Base-by-base conservation (phyloP, 2,113 vertebrate genomes). In the Corythoichthys intestinalis region DNA sequence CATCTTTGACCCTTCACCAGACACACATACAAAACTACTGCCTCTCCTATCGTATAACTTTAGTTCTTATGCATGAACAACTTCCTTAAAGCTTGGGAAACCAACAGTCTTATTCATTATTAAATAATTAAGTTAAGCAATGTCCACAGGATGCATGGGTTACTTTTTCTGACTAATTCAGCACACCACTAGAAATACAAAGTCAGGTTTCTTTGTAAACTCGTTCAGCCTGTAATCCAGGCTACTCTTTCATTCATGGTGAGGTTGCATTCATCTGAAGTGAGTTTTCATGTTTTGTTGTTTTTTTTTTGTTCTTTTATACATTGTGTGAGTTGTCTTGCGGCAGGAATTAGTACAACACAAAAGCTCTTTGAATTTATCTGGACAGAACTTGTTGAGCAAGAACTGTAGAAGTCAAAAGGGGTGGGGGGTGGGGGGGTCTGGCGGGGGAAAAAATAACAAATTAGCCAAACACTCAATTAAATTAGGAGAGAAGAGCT, bases 191-290 rank as follows among this genome's bases (percentile, higher is more conserved):
- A 59, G n/a, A 82, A 78, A 76, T 65, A 41, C 74, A 71, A 66
- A 79, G 76, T 71, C 76, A 74, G 76, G 37, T 17, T 46, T 81
- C 74, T 82, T 78, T 46, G 38, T 41, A 69, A 54, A 59, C 47
- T 67, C 48, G 77, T 73, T 73, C 73, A 75, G 78, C 57, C 68
- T 74, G 65, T 46, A 56, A 54, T 2, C 44, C 44, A 46, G 39
- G 56, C 79, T 82, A 68, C 76, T 77, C 78, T 84, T 78, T 80
- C 60, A 77, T 70, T 78, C 47, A 78, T 79, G 61, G 50, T 39
- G 13, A 62, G 72, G 47, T 70, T 81, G 70, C 71, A 74, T 72
- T 77, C 28, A 77, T 60, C 70, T 48, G 14, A 62, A 73, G 48
- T 61, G 66, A 67, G n/a, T 71, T 57, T 75, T 83, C 56, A 66